Base-by-base conservation (phyloP, 2,888 invertebrate species). In the Hypselothyrea guttata region DNA sequence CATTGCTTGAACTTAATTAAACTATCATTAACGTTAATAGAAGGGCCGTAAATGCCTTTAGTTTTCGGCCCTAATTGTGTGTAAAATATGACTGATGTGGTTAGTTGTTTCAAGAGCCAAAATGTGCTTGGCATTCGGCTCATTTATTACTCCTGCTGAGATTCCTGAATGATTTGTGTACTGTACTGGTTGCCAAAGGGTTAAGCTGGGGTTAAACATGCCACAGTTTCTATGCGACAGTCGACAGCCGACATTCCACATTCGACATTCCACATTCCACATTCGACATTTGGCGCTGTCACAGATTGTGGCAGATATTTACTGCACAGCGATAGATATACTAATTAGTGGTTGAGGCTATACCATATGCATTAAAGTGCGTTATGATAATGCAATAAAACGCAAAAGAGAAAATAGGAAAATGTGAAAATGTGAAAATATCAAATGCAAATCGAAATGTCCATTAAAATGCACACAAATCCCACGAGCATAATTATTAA, bases 401-500 rank as follows among this genome's bases (percentile, higher is more conserved):
- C n/a, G n/a, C n/a, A n/a, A n/a, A n/a, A n/a, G n/a, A 62, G 3
- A 22, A 5, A 22, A 22, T 22, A 57, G 46, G 47, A 59, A 69
- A 59, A 69, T 72, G 53, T 30, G 53, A 65, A n/a, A 72, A 69
- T 54, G 44, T 40, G 35, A 48, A 51, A 70, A 72, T 62, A 59
- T 55, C 46, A 56, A 61, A 46, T 56, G 70, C 60, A 73, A 79
- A 79, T 79, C 84, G 76, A 56, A 72, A 63, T 57, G 74, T 54
- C 74, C 82, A 75, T 75, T 75, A 77, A 82, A 71, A 82, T 74
- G 78, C 78, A 58, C 52, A 74, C 51, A 57, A 66, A 81, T 67
- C 57, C 76, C 76, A 83, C 66, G 76, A 64, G 71, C 81, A 79
- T 77, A 79, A 83, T 83, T 83, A 79, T 77, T 83, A 83, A 79